A percentile compares a stretch with the other conserved stretches of the same genome.
Conservation (phyloP, 2,113 vertebrate genomes). For the Daubentonia madagascariensis region DNA sequence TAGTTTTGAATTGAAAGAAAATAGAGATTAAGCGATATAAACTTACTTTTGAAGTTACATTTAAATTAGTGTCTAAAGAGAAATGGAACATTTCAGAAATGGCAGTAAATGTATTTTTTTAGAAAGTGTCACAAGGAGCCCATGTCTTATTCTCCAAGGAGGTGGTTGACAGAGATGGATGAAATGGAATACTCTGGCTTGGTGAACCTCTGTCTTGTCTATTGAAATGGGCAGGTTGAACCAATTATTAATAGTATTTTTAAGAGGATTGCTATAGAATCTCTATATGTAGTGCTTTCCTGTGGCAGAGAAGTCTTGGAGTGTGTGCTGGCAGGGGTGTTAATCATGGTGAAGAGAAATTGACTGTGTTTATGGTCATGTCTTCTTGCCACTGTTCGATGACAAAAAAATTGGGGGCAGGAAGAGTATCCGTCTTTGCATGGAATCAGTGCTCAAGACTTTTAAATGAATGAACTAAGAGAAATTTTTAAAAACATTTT, state of each 20-base stretch:
- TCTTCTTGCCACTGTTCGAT: neutral
- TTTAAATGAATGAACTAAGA: neutral
- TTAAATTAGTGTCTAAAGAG: conserved; percentile 24
- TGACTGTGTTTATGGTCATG: neutral
- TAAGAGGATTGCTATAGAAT: neutral
- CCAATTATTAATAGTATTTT: neutral
- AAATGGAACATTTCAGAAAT: conserved; percentile 29
- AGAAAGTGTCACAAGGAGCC: neutral
- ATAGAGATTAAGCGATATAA: conserved; percentile 14
- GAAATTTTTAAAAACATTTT: neutral
- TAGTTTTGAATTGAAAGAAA: conserved; percentile 14
- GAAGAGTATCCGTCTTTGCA: neutral
- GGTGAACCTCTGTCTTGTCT: neutral
- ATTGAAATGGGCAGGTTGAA: neutral
- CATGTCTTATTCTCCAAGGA: neutral
- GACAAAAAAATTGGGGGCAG: neutral
- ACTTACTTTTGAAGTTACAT: conserved; percentile 27
- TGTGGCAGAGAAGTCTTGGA: neutral
- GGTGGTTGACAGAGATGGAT: neutral
- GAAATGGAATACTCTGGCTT: neutral
- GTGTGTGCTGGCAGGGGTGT: neutral
- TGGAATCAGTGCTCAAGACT: neutral
- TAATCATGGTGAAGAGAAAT: neutral
- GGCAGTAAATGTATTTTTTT: neutral
- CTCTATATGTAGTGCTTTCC: neutral